Base-by-base conservation (phyloP, 2,888 invertebrate genomes). In the Cremastinae sp. region DNA sequence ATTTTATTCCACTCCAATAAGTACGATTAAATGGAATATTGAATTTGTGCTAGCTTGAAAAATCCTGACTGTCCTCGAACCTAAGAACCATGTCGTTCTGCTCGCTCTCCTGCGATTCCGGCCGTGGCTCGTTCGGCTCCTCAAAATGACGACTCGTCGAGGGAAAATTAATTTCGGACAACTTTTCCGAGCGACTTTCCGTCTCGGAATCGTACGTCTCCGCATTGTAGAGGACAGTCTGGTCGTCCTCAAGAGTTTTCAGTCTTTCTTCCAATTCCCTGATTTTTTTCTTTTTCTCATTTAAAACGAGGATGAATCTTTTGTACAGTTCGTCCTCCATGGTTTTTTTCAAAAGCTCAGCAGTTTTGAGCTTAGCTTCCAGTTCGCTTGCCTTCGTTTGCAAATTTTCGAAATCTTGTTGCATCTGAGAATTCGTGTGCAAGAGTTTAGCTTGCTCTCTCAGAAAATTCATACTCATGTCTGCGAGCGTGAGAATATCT, bases 281-380 rank as follows among this genome's bases (percentile, higher is more conserved):
- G 14, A 85, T 82, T 43, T 74, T 85, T 59, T 65, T 58, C 53
- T 87, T 87, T 14, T 87, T 87, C 12, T 82, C 47, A 70, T 87
- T 87, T 12, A 87, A 14, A 18, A 87, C 1, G 9, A 82, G 47
- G 2, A 83, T 16, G 76, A 84, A 85, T 56, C 79, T 83, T 12
- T 78, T 79, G 14, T 84, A 86, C 0, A 87, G 64, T 28, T 75
- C 59, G 2, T 76, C 65, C 59, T 87, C 87, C 74, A 86, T 80
- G 1, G 22, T 16, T 7, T 56, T 68, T 70, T 87, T 87, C 0
- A 76, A 28, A 8, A 51, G 53, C n/a, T 80, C 79, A 53, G 84
- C 76, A 14, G 78, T 55, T 20, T 81, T 68, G 10, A 84, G 35
- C 28, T 77, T 72, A 0, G 10, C 53, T 0, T 20, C 74, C 12